Percentiles rank a stretch among this genome's conserved stretches.
Evolutionary conservation across 2,888 invertebrate species (phyloP).

Genomic region (Antitype chi): DNA sequence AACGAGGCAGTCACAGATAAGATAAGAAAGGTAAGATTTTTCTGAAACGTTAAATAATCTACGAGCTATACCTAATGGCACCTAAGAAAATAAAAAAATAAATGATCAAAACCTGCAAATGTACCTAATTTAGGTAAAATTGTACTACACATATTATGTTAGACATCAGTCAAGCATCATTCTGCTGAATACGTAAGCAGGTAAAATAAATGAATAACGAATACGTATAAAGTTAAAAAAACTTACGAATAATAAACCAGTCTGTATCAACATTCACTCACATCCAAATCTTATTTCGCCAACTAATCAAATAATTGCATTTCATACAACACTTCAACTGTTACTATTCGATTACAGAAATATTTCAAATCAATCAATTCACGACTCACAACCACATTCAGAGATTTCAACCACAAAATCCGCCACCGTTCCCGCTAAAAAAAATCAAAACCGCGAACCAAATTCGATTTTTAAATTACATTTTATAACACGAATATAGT

Average conservation of each 20-base stretch:
- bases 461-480: constrained; percentile 46
- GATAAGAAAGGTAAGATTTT: not conserved
- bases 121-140: no score
- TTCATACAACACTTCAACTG: constrained; percentile 1
- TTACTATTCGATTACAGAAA: constrained; percentile 19
- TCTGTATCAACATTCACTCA: constrained; percentile 8
- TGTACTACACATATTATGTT: not conserved
- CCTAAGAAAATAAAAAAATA: not conserved
- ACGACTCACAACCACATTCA: constrained; percentile 24
- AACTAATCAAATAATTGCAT: constrained; percentile 20
- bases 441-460: constrained; percentile 24
- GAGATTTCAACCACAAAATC: constrained; percentile 27
- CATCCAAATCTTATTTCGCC: not conserved
- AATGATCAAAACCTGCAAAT: not conserved
- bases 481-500: constrained; percentile 21
- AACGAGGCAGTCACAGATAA: no score
- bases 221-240: not conserved
- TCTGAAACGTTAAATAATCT: not conserved
- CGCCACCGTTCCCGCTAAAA: constrained; percentile 20
- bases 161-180: not conserved
- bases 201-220: not conserved
- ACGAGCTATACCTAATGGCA: not conserved
- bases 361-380: constrained; percentile 11
- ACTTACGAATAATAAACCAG: not conserved
- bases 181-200: not conserved